Evolutionary conservation across 2,797 vertebrate species (phyloP).

Genomic region (Amphiprion clarkii): DNA sequence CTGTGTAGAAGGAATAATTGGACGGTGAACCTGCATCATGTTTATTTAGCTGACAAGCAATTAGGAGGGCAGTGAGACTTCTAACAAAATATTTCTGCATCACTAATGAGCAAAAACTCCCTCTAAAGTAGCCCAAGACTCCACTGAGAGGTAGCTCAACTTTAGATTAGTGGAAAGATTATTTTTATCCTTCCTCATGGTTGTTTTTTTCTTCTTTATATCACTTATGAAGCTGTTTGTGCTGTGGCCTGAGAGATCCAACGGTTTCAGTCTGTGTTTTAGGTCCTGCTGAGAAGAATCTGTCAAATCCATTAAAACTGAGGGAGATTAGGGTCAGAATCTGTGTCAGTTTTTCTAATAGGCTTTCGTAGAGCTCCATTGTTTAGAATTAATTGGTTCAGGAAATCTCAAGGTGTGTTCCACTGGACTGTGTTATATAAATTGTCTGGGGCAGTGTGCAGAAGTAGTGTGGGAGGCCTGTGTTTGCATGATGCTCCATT

Average conservation of each 20-base stretch:
- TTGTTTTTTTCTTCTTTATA: background rate
- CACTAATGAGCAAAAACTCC: background rate
- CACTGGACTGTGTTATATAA: conserved; percentile 7
- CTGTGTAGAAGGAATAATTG: background rate
- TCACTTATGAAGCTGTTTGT: background rate
- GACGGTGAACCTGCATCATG: background rate
- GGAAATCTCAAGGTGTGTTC: conserved; percentile 31
- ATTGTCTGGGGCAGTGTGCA: conserved; percentile 23
- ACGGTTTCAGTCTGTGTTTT: conserved; percentile 22
- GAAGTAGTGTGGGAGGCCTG: conserved; percentile 21
- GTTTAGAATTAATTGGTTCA: conserved; percentile 31
- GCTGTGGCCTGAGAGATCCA: background rate
- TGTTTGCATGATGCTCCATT: conserved; percentile 68
- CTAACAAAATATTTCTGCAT: background rate
- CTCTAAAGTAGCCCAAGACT: background rate
- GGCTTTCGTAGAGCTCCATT: conserved; percentile 21
- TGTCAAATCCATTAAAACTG: conserved; percentile 14
- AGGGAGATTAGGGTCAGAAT: conserved; percentile 44
- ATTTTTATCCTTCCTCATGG: too few relatives aligned
- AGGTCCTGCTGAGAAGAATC: background rate
- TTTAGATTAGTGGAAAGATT: background rate
- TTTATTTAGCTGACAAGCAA: background rate
- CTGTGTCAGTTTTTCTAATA: conserved; percentile 31
- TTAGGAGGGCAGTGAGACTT: background rate
- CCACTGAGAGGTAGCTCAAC: background rate